Evolutionary conservation across 2,888 invertebrate genomes (phyloP).

Genomic region (Drosophila rubida): DNA sequence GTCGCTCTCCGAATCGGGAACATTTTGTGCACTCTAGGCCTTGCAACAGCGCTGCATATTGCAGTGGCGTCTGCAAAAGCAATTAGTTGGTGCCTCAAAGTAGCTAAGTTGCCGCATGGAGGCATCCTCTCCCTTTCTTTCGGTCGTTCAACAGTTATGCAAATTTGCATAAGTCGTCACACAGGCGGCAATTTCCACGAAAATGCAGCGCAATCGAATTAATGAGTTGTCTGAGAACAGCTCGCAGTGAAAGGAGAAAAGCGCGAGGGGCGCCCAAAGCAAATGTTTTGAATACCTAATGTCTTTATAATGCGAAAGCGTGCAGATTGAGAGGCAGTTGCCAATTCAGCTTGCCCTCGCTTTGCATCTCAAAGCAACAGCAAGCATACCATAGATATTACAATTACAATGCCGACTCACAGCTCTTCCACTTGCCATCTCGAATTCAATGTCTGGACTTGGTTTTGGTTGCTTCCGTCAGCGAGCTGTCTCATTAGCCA

Average conservation of each 20-base stretch:
- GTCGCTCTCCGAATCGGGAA: neutral
- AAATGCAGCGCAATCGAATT: constrained; percentile 75
- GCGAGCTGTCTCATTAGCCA: constrained; percentile 65
- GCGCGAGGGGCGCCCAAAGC: constrained; percentile 19
- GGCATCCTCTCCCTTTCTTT: constrained; percentile 1
- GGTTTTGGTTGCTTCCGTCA: constrained; percentile 64
- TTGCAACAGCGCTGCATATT: constrained; percentile 56
- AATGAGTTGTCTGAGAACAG: constrained; percentile 51
- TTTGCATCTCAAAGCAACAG: constrained; percentile 49
- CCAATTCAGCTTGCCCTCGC: constrained; percentile 26
- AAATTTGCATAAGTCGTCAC: constrained; percentile 58
- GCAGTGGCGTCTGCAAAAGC: constrained; percentile 46
- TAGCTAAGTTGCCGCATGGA: constrained; percentile 19
- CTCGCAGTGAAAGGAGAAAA: neutral
- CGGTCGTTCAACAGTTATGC: constrained; percentile 62
- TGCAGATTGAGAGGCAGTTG: constrained; percentile 52
- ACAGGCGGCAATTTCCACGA: constrained; percentile 66
- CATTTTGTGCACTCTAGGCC: constrained; percentile 27
- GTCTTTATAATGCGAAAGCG: constrained; percentile 69
- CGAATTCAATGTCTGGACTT: constrained; percentile 13
- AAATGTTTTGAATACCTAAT: constrained; percentile 75
- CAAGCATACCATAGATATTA: constrained; percentile 13
- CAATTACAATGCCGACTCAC: constrained; percentile 37
- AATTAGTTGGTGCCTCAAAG: constrained; percentile 53
- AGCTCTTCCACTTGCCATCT: constrained; percentile 19